Percentiles rank a stretch among this genome's conserved stretches.
phyloP scores from a whole-genome alignment of 1,140 invertebrate genomes.

The Trichonephila inaurata region DNA sequence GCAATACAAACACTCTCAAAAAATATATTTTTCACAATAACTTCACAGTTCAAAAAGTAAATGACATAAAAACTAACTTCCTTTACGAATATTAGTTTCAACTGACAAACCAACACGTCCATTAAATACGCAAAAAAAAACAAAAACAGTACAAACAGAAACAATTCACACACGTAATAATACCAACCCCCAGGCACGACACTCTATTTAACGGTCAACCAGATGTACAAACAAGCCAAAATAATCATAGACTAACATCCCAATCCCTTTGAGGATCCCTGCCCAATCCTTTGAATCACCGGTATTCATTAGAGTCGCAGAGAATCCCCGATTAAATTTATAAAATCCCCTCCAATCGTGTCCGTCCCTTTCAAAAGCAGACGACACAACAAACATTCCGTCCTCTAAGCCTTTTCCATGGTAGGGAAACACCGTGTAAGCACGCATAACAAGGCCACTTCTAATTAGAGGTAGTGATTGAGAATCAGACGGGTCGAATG shows the following conservation, averaged over 20 bases:
- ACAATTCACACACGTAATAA: neutral
- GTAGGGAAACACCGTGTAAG: neutral
- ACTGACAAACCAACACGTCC: too few species aligned
- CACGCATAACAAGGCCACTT: neutral
- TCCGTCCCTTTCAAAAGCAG: too few species aligned
- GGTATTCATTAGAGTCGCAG: neutral
- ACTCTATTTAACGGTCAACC: neutral
- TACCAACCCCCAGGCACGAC: neutral
- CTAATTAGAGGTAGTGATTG: conserved; percentile 31
- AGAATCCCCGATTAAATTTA: conserved; percentile 43
- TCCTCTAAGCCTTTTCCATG: neutral
- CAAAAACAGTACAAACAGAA: neutral
- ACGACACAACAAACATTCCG: too few species aligned
- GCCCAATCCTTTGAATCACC: neutral
- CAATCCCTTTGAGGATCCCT: neutral
- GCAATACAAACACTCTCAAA: too few species aligned
- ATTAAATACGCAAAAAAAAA: neutral
- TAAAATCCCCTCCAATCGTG: conserved; percentile 4
- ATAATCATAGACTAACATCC: neutral
- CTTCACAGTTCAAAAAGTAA: too few species aligned
- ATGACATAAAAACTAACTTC: too few species aligned
- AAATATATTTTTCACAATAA: too few species aligned
- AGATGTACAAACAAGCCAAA: neutral
- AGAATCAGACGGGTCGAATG: conserved; percentile 12
- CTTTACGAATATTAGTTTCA: too few species aligned